Base-by-base conservation (phyloP, 2,888 invertebrate species). In the Phyllotreta striolata region DNA sequence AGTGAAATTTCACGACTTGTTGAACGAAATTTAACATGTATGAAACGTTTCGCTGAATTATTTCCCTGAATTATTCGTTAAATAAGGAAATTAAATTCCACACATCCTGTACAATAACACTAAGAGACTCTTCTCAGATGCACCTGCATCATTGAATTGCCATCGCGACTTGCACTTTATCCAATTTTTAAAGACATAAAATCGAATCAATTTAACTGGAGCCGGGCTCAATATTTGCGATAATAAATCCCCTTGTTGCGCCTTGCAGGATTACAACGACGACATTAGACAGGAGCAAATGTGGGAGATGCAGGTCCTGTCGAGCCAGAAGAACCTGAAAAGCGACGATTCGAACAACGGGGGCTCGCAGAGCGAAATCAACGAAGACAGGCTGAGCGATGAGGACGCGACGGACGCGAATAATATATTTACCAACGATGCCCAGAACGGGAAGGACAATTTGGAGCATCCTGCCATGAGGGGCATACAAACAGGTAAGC, bases 251-350 rank as follows among this genome's bases (percentile, higher is more conserved):
- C 47, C 35, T 70, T 67, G 63, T 56, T 81, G n/a, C n/a, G n/a
- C n/a, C n/a, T n/a, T 80, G 0, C 84, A 94, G 92, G 94, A 95
- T 81, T 93, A 93, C 85, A 94, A 95, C 80, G 95, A 95, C 77
- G 94, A 95, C 77, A 95, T 95, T 74, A 85, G 94, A 73, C 93
- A 94, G 80, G 92, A 94, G 77, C 95, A 95, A 82, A 92, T 94
- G 91, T 89, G 93, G 86, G 94, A 70, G 66, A 75, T 75, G 75
- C 93, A 93, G 84, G 91, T 92, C 69, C 82, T 93, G 70, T 92
- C 91, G 66, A 83, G 83, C 66, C 84, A 84, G 73, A 80, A 78
- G 68, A 80, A 79, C 64, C 79, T 76, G 69, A 77, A 78, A 66
- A 78, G 78, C 62, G 75, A 74, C 13, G 77, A 77, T 43, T 46